These are phyloP conservation scores for Endotricha flammealis DNA, from an alignment of 2,888 invertebrate genomes.

Conservation along the genomic window DNA sequence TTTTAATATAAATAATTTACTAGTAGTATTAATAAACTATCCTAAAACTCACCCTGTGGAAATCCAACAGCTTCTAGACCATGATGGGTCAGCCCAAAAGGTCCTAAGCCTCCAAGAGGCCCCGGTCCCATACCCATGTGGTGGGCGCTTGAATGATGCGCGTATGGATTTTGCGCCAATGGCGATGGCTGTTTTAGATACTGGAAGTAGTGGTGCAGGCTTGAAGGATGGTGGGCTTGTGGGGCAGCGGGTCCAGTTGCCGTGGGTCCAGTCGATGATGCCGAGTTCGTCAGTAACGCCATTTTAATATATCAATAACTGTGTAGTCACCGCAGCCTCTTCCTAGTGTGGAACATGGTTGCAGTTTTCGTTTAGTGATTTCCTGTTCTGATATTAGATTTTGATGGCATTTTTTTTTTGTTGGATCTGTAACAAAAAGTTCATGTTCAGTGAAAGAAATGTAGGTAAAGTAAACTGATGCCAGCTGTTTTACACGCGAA, in stretches of 20 bases:
- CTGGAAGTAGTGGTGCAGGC: slow-evolving; percentile 76
- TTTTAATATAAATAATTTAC: too few relatives aligned
- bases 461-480: too few relatives aligned
- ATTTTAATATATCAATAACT: slow-evolving; percentile 40
- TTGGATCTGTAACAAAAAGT: slow-evolving; percentile 12
- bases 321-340: slow-evolving; percentile 60
- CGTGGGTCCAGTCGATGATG: slow-evolving; percentile 55
- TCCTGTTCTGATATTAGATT: neutral
- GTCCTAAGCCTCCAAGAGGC: slow-evolving; percentile 69
- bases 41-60: slow-evolving; percentile 72
- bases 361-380: slow-evolving; percentile 17
- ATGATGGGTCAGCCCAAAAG: slow-evolving; percentile 67
- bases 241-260: slow-evolving; percentile 56
- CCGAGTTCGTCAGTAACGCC: slow-evolving; percentile 70
- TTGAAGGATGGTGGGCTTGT: slow-evolving; percentile 71
- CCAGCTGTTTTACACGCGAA: too few relatives aligned
- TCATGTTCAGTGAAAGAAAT: too few relatives aligned
- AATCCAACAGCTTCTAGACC: slow-evolving; percentile 73
- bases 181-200: slow-evolving; percentile 78
- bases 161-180: slow-evolving; percentile 68
- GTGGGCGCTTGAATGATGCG: slow-evolving; percentile 66
- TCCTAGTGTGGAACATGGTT: slow-evolving; percentile 49
- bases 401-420: slow-evolving; percentile 1
- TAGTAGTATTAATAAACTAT: too few relatives aligned
- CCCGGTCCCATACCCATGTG: slow-evolving; percentile 78